Conservation (phyloP, 37 sponge, comb jelly and placozoan genomes). For the Oopsacas minuta region DNA sequence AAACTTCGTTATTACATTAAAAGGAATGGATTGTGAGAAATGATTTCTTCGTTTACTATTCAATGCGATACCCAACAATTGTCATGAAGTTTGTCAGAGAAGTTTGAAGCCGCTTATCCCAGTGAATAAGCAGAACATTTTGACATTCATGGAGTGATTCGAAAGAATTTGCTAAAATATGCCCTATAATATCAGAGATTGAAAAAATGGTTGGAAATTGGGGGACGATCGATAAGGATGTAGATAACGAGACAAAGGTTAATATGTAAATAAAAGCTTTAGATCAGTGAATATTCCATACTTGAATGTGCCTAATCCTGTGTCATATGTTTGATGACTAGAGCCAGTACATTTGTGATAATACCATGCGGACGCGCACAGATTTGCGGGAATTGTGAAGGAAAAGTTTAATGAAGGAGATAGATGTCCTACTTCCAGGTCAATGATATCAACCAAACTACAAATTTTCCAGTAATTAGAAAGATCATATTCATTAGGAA, state of each 20-base stretch:
- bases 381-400: not conserved
- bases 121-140: not conserved
- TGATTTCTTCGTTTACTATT: not conserved
- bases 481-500: not conserved
- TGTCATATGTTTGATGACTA: not conserved
- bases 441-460: not conserved
- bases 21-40: constrained; percentile 11
- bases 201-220: constrained; percentile 2
- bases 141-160: not conserved
- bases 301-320: not conserved
- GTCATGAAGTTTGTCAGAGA: not conserved
- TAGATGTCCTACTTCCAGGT: not conserved
- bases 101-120: not conserved
- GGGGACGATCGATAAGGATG: not conserved
- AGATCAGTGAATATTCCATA: not conserved
- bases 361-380: not conserved
- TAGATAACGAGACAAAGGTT: not conserved
- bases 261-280: not conserved
- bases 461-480: not conserved
- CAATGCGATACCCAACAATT: not conserved
- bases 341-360: not conserved
- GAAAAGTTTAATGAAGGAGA: not conserved
- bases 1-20: constrained; percentile 6
- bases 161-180: not conserved
- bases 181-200: not conserved